A percentile compares a stretch with the other conserved stretches of the same genome.
These are phyloP conservation scores for Pelecanus crispus DNA, from an alignment of 2,113 vertebrate genomes.

Conservation along the genomic window DNA sequence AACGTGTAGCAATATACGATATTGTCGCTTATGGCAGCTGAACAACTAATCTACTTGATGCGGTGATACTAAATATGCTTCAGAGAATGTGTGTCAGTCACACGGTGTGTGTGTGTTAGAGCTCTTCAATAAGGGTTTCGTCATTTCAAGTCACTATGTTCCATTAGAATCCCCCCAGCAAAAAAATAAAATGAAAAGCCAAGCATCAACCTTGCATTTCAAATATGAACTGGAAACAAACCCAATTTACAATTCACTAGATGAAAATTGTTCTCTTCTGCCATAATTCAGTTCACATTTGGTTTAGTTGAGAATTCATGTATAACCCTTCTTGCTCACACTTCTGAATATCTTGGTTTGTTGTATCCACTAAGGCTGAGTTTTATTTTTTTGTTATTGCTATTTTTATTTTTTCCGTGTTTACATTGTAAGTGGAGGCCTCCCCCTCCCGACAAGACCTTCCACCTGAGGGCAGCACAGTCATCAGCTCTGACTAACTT, in stretches of 20 bases:
- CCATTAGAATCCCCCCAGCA: background rate
- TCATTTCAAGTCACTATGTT: background rate
- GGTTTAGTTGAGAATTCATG: slow-evolving; percentile 19
- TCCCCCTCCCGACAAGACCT: background rate
- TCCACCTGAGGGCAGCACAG: slow-evolving; percentile 57
- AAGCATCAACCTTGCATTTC: background rate
- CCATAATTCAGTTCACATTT: slow-evolving; percentile 42
- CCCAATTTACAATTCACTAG: background rate
- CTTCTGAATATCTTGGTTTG: background rate
- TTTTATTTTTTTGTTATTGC: background rate
- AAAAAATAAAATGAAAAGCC: slow-evolving; percentile 19
- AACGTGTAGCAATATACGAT: background rate
- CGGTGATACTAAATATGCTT: background rate
- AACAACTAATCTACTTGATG: background rate
- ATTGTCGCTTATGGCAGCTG: background rate
- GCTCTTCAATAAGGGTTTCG: background rate
- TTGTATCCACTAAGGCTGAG: background rate
- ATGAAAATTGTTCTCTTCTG: slow-evolving; percentile 28
- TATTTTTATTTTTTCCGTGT: background rate
- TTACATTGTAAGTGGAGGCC: background rate
- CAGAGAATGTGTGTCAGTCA: background rate
- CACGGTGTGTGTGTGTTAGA: background rate
- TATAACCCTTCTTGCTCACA: background rate
- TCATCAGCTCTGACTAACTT: background rate
- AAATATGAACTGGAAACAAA: slow-evolving; percentile 21